Base-by-base conservation (phyloP, 2,888 invertebrate species). In the Vannuccia rotundouncinata region DNA sequence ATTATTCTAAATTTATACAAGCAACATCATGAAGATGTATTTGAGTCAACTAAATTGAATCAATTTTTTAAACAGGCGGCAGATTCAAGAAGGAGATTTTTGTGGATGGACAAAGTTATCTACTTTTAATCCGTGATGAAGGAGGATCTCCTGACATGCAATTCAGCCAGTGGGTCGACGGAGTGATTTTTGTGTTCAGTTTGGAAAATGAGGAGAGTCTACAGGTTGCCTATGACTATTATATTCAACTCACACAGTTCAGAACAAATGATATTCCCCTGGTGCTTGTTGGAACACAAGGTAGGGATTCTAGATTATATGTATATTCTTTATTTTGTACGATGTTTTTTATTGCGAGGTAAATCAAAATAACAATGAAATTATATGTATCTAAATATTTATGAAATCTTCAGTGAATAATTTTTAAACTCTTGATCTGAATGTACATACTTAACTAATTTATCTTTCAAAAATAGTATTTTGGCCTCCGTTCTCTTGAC, bases 101-200 rank as follows among this genome's bases (percentile, higher is more conserved):
- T 17, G 92, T 95, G 83, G 96, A 97, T 88, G 80, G 77, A 5
- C 95, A 95, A 90, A 95, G 95, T 89, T 95, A 96, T 89, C 91
- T 98, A 84, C 91, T 99, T 83, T 91, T 99, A 83, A 97, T 99
- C 86, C 90, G 98, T 83, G 98, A 99, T 89, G 98, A 99, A 90
- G 98, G 97, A 59, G 95, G 80, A 1, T 91, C 94, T 27, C 97
- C 97, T 60, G 97, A 98, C 90, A 30, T 59, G 22, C 80, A 98
- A 95, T 98, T 98, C 89, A 93, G 95, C 84, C 93, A 95, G 85
- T 98, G 98, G 98, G 95, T 97, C 87, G 98, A 99, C 89, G 98
- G 97, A 81, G 94, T 98, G 85, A 94, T 99, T 87, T 95, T 98
- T 89, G 98, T 99, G 83, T 98, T 98, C 91, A 95, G 95, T 89